These are phyloP conservation scores for Cantharis rustica DNA, from an alignment of 2,888 invertebrate genomes.

Conservation along the genomic window DNA sequence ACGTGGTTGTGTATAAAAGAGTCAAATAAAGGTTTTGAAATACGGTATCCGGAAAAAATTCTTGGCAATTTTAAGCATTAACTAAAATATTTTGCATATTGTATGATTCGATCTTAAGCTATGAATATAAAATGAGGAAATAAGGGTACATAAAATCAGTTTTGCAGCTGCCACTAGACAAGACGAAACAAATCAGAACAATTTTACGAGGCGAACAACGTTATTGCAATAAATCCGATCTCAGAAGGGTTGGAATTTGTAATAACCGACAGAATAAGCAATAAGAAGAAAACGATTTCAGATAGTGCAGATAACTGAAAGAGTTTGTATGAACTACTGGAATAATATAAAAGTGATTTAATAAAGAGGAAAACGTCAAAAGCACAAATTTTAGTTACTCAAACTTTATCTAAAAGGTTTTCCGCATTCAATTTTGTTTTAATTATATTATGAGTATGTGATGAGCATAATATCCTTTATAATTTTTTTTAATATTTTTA, in stretches of 20 bases:
- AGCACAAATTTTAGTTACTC: not conserved
- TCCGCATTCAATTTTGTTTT: not conserved
- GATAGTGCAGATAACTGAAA: conserved; percentile 30
- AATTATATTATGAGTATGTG: not conserved
- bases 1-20: not conserved
- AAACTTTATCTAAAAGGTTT: not conserved
- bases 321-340: conserved; percentile 27
- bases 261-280: conserved; percentile 51
- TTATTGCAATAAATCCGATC: conserved; percentile 51
- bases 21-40: not conserved
- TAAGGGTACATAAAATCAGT: conserved; percentile 31
- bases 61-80: conserved; percentile 22
- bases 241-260: conserved; percentile 50
- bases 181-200: conserved; percentile 43
- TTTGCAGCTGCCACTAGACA: conserved; percentile 37
- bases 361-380: conserved; percentile 11
- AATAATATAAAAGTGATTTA: conserved; percentile 31
- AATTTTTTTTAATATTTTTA: not conserved
- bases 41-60: not conserved
- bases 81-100: conserved; percentile 28
- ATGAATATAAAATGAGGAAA: conserved; percentile 31
- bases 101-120: conserved; percentile 25
- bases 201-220: conserved; percentile 45
- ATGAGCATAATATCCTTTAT: too few species aligned
- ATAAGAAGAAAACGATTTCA: conserved; percentile 45